These are phyloP conservation scores for Engystomops pustulosus DNA, from an alignment of 2,113 vertebrate genomes.

Conservation along the genomic window DNA sequence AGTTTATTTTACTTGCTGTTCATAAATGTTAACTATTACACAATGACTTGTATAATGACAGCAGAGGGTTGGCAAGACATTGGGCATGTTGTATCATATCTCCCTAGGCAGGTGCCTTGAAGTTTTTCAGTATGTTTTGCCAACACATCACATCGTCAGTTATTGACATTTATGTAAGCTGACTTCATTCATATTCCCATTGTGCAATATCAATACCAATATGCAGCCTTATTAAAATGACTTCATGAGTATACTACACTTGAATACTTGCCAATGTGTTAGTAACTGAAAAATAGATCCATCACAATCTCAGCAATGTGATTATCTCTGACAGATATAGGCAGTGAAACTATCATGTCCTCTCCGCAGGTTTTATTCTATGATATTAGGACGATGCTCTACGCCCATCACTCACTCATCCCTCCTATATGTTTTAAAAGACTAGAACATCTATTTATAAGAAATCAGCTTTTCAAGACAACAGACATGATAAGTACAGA, in stretches of 20 bases:
- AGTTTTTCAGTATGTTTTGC: not conserved
- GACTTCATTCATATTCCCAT: conserved; percentile 18
- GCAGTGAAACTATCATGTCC: not conserved
- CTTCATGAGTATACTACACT: not conserved
- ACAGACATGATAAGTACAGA: conserved; percentile 1
- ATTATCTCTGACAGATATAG: conserved; percentile 11
- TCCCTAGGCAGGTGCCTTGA: not conserved
- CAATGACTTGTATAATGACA: conserved; percentile 10
- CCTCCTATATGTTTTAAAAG: conserved; percentile 17
- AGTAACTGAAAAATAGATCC: conserved; percentile 25
- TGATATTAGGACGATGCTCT: conserved; percentile 17
- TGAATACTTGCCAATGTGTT: not conserved
- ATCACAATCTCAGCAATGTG: conserved; percentile 1
- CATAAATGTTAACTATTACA: not conserved
- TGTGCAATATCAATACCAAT: conserved; percentile 16
- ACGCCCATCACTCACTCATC: conserved; percentile 28
- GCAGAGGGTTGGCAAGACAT: not conserved
- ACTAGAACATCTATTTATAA: conserved; percentile 40
- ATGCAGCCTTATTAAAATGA: conserved; percentile 22
- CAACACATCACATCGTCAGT: not conserved
- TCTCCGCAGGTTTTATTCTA: conserved; percentile 6
- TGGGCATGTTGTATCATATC: not conserved
- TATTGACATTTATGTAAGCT: not conserved
- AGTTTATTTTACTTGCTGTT: too few species aligned
- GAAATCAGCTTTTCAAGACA: conserved; percentile 2